Conservation (phyloP, 1,140 invertebrate species). For the Zelostemma sp. region DNA sequence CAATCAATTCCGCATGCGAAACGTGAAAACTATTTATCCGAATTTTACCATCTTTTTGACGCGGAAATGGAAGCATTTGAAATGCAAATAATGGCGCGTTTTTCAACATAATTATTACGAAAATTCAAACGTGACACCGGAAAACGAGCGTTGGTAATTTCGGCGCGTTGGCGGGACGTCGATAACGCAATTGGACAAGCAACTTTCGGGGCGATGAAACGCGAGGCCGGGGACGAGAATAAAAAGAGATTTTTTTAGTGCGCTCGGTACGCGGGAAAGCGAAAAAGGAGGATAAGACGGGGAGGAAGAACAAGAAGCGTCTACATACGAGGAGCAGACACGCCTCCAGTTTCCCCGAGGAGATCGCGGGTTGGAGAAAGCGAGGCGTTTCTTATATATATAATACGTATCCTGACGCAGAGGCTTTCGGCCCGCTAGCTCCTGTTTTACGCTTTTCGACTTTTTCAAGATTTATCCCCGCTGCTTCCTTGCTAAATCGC, state of each 20-base stretch:
- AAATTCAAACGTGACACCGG: too few species aligned
- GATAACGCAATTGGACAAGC: conserved; percentile 18
- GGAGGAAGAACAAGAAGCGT: conserved; percentile 19
- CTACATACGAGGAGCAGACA: conserved; percentile 39
- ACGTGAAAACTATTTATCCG: not conserved
- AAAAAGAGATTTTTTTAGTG: conserved; percentile 34
- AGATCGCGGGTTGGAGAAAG: conserved; percentile 44
- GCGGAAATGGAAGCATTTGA: too few species aligned
- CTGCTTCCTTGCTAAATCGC: conserved; percentile 69
- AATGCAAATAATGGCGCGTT: too few species aligned
- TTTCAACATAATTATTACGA: too few species aligned
- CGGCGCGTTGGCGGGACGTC: not conserved
- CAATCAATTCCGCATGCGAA: too few species aligned
- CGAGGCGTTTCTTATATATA: conserved; percentile 43
- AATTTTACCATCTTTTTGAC: too few species aligned
- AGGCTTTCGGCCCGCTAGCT: conserved; percentile 30
- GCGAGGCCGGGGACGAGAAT: conserved; percentile 12
- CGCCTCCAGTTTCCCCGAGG: conserved; percentile 49
- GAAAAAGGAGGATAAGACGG: conserved; percentile 7
- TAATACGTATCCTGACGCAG: conserved; percentile 31
- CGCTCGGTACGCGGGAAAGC: conserved; percentile 17
- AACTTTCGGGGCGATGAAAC: conserved; percentile 14
- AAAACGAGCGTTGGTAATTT: too few species aligned
- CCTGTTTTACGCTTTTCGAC: conserved; percentile 70
- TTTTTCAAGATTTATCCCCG: conserved; percentile 69